Base-by-base conservation (phyloP, 2,797 vertebrate genomes). In the Philypnodon macrostomus region DNA sequence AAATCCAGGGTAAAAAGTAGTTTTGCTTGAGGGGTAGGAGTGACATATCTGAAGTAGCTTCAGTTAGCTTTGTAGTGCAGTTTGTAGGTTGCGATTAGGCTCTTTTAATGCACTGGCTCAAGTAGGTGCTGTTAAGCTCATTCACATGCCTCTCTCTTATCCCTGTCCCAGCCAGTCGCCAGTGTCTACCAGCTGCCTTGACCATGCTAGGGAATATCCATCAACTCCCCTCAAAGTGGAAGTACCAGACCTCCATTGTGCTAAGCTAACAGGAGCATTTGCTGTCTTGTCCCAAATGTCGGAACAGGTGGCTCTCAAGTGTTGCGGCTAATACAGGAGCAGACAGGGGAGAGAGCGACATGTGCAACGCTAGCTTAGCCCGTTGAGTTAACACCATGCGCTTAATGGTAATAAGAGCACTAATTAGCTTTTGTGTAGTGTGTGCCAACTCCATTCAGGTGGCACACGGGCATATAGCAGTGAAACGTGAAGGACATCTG, bases 111-210 rank as follows among this genome's bases (percentile, higher is more conserved):
- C 59, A 49, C 58, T 70, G 47, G 76, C 76, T 85, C 64, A 80
- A 84, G 72, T 73, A 75, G 73, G 63, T 74, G 63, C 81, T 65
- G 73, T 51, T 89, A 87, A 89, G 85, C 84, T 80, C 73, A 80
- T 86, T 81, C 85, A 85, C 83, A 87, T 87, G 84, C 65, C 63
- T 79, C 44, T 55, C 54, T 18, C 58, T 18, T 65, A 75, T n/a
- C n/a, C n/a, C n/a, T n/a, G 70, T 67, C 73, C 70, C 73, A 75
- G 57, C 69, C 65, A 63, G 70, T 64, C 65, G 46, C 77, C 38
- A 1, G 16, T 66, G 79, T 68, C 72, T 69, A 59, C 73, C 75
- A 67, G 76, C 74, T 70, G 73, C 75, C 55, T 18, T 10, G 53
- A 26, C 57, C 57, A 26, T 11, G 51, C 46, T 76, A 78, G 63